A percentile compares a stretch with the other conserved stretches of the same genome.
Evolutionary conservation across 1,140 invertebrate species (phyloP).

Genomic region (Akabosia matsudoensis): DNA sequence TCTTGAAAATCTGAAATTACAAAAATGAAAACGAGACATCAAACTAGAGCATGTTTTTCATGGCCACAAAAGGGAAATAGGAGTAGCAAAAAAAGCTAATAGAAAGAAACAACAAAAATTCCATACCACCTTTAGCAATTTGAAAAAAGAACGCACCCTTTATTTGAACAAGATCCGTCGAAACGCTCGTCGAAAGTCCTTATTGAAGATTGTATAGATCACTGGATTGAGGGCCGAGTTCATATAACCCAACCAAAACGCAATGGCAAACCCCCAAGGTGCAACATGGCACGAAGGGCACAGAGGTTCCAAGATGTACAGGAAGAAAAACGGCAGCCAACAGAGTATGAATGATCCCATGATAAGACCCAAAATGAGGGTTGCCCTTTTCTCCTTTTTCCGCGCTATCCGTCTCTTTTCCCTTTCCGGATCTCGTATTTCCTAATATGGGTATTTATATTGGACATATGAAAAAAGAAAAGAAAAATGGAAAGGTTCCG

Average conservation of each 20-base stretch:
- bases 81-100: too few species aligned
- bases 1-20: neutral
- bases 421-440: constrained; percentile 80
- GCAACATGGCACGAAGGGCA: constrained; percentile 74
- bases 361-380: constrained; percentile 92
- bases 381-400: constrained; percentile 95
- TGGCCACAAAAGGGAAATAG: too few species aligned
- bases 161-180: constrained; percentile 90
- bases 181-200: constrained; percentile 95
- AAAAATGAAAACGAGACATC: too few species aligned
- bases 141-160: constrained; percentile 51
- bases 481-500: neutral
- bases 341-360: constrained; percentile 98
- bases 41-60: too few species aligned
- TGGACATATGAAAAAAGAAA: neutral
- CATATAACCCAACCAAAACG: constrained; percentile 98
- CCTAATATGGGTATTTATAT: constrained; percentile 53
- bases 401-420: constrained; percentile 90
- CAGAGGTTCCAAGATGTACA: constrained; percentile 82
- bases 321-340: constrained; percentile 97
- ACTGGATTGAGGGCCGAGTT: constrained; percentile 95
- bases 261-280: constrained; percentile 81
- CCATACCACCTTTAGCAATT: too few species aligned
- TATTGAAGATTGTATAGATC: constrained; percentile 98
- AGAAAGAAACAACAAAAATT: too few species aligned